A percentile compares a stretch with the other conserved stretches of the same genome.
Evolutionary conservation across 2,113 vertebrate species (phyloP).

Genomic region (Myiagra hebetior): DNA sequence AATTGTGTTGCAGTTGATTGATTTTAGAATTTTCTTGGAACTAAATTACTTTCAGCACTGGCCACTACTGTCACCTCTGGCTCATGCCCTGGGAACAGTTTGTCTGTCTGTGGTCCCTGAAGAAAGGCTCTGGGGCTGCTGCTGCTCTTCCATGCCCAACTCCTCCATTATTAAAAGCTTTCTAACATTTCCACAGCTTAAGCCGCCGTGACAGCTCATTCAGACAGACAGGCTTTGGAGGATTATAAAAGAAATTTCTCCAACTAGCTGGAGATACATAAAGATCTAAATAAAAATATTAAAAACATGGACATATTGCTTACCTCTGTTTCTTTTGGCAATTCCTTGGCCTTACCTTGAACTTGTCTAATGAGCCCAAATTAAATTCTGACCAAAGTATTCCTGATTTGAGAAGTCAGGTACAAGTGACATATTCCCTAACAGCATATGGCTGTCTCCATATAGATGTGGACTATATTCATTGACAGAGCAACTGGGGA

Average conservation of each 20-base stretch:
- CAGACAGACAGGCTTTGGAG: neutral
- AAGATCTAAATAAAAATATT: neutral
- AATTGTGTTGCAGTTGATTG: neutral
- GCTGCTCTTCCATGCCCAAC: neutral
- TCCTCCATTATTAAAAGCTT: neutral
- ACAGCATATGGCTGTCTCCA: neutral
- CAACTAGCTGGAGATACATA: neutral
- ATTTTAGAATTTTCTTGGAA: neutral
- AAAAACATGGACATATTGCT: neutral
- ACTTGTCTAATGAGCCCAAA: neutral
- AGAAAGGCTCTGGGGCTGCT: neutral
- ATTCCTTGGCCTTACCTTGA: neutral
- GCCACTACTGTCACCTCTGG: neutral
- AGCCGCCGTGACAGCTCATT: neutral
- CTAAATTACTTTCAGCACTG: neutral
- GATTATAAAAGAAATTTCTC: neutral
- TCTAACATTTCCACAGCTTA: neutral
- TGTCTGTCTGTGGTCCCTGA: neutral
- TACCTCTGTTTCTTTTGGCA: neutral
- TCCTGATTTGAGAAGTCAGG: neutral
- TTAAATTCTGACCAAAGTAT: neutral
- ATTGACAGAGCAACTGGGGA: neutral
- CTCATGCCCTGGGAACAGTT: fast-evolving
- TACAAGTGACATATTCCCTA: neutral
- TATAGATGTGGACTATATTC: neutral